These are phyloP conservation scores for Platanista minor DNA, from an alignment of 2,113 vertebrate genomes.

Conservation along the genomic window DNA sequence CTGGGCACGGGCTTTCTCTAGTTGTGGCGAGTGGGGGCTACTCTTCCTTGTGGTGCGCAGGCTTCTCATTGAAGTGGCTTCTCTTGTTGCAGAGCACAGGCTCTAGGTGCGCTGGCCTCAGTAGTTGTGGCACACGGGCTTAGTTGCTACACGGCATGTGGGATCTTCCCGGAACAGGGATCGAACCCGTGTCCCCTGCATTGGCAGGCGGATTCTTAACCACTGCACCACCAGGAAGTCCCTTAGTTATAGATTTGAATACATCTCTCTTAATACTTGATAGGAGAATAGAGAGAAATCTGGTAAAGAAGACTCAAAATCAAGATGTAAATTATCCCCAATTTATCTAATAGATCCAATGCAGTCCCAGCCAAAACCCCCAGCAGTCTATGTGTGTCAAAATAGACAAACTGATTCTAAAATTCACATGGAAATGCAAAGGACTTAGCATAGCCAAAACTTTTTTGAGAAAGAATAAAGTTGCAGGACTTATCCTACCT, in stretches of 20 bases:
- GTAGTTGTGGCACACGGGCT: too few species aligned
- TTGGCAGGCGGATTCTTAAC: too few species aligned
- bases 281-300: background rate
- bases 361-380: background rate
- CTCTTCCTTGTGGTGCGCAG: too few species aligned
- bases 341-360: background rate
- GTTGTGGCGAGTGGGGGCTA: too few species aligned
- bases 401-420: background rate
- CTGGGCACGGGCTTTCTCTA: too few species aligned
- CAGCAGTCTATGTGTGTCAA: background rate
- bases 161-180: too few species aligned
- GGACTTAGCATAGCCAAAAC: background rate
- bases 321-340: background rate
- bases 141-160: too few species aligned
- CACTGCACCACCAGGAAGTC: too few species aligned
- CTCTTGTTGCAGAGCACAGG: too few species aligned
- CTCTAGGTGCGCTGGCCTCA: too few species aligned
- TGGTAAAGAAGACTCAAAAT: background rate
- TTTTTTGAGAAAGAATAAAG: background rate
- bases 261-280: background rate
- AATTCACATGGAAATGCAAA: background rate
- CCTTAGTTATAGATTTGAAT: background rate
- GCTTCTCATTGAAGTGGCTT: too few species aligned
- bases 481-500: background rate
- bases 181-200: too few species aligned